phyloP scores from a whole-genome alignment of 2,113 vertebrate genomes.

The Phocoena phocoena region DNA sequence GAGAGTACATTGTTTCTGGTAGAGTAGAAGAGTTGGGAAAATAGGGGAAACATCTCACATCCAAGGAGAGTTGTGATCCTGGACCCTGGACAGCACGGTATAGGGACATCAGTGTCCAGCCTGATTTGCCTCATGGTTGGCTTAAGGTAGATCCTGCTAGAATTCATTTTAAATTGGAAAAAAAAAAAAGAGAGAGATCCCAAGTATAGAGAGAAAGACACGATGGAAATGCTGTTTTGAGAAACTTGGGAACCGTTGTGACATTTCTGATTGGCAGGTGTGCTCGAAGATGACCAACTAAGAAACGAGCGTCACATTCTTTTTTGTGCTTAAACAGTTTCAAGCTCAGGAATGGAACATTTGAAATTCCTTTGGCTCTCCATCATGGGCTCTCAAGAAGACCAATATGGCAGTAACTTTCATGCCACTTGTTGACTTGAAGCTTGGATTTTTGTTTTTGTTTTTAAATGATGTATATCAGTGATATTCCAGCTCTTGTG shows the following conservation, averaged over 20 bases:
- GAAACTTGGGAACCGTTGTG: not conserved
- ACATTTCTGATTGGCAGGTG: not conserved
- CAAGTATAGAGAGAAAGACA: not conserved
- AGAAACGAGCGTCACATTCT: not conserved
- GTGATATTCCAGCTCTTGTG: not conserved
- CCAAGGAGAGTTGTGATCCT: not conserved
- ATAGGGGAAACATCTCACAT: not conserved
- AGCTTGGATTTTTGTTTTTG: not conserved
- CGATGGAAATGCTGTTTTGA: not conserved
- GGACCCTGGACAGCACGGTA: not conserved
- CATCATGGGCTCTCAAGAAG: not conserved
- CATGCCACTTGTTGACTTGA: not conserved
- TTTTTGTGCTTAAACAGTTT: not conserved
- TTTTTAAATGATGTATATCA: not conserved
- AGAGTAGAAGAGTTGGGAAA: not conserved
- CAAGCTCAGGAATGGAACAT: not conserved
- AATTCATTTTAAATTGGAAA: conserved; percentile 6
- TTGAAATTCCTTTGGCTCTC: not conserved
- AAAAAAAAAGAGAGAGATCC: not conserved
- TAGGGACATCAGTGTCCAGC: not conserved
- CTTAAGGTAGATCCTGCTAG: not conserved
- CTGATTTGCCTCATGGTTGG: not conserved
- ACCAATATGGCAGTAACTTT: not conserved
- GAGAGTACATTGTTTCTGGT: not conserved
- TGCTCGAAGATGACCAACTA: not conserved